Evolutionary conservation across 2,797 vertebrate species (phyloP).

Genomic region (Crax fasciolata): DNA sequence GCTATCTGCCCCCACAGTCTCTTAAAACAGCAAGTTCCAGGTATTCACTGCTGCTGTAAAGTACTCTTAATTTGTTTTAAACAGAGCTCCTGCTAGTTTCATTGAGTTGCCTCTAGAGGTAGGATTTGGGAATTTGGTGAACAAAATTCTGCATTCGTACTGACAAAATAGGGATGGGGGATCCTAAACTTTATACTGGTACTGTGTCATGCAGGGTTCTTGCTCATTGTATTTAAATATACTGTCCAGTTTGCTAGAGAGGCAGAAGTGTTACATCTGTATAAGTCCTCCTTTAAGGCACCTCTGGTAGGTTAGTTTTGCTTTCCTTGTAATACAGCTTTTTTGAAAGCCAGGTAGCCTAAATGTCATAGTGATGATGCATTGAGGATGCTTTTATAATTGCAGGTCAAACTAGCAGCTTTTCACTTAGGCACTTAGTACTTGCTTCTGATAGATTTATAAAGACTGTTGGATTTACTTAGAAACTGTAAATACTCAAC

Average conservation of each 20-base stretch:
- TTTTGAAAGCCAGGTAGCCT: not conserved
- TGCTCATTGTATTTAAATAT: not conserved
- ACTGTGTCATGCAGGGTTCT: not conserved
- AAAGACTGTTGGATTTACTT: not conserved
- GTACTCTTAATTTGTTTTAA: not conserved
- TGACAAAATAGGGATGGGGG: not conserved
- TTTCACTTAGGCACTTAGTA: not conserved
- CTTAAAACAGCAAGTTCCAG: not conserved
- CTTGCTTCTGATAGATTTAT: constrained; percentile 3
- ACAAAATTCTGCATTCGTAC: not conserved
- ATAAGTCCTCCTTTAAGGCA: not conserved
- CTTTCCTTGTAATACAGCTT: not conserved
- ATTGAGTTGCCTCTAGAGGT: not conserved
- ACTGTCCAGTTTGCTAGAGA: not conserved
- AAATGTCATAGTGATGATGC: not conserved
- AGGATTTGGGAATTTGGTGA: not conserved
- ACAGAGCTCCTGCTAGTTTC: not conserved
- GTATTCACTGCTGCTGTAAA: not conserved
- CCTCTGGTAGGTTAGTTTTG: not conserved
- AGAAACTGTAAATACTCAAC: not conserved
- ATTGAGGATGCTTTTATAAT: not conserved
- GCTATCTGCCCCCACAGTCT: not conserved
- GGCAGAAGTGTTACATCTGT: not conserved
- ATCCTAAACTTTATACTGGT: not conserved
- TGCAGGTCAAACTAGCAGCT: not conserved